Percentiles rank a stretch among this genome's conserved stretches.
Conservation (phyloP, 2,113 vertebrate genomes). For the Carassius gibelio region DNA sequence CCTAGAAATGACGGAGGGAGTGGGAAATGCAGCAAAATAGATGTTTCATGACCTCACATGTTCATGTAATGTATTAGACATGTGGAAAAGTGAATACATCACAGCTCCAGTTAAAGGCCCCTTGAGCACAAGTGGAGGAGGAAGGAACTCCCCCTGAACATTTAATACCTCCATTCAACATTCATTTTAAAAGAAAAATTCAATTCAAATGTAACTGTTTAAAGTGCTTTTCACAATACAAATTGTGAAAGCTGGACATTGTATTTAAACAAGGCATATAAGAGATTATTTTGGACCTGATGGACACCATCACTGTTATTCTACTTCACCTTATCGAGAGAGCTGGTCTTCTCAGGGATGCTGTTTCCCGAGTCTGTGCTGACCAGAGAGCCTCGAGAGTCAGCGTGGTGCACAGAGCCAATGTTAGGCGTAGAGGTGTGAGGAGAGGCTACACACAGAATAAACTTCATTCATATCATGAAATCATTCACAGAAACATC, state of each 20-base stretch:
- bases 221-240: background rate
- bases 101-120: slow-evolving; percentile 5
- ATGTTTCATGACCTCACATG: slow-evolving; percentile 12
- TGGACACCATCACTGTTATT: background rate
- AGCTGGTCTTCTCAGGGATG: slow-evolving; percentile 87
- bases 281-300: background rate
- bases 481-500: slow-evolving; percentile 7
- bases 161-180: background rate
- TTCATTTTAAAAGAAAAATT: background rate
- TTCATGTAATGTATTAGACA: slow-evolving; percentile 9
- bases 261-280: background rate
- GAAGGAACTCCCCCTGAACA: background rate
- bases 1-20: background rate
- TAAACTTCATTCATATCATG: background rate
- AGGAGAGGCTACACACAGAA: slow-evolving; percentile 80
- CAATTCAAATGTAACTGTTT: background rate
- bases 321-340: slow-evolving; percentile 88
- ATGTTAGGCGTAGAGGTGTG: slow-evolving; percentile 89
- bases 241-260: background rate
- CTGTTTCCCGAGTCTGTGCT: slow-evolving; percentile 95
- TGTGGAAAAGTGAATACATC: background rate
- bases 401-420: slow-evolving; percentile 84
- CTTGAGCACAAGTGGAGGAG: background rate
- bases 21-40: background rate
- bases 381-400: slow-evolving; percentile 92